A percentile compares a stretch with the other conserved stretches of the same genome.
Conservation (phyloP, 1,140 invertebrate genomes). For the Heliconius congener region DNA sequence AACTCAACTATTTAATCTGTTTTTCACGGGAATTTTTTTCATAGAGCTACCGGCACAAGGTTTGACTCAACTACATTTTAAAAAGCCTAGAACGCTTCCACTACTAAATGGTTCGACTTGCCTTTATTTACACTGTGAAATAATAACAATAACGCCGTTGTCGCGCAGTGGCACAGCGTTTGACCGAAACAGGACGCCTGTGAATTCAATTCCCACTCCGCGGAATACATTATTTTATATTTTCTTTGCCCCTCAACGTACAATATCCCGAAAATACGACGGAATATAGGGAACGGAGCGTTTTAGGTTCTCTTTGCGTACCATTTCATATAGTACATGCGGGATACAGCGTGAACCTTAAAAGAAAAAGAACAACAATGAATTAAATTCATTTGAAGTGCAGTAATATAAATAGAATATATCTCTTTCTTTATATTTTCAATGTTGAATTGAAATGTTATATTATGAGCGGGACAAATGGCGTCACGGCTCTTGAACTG, state of each 20-base stretch:
- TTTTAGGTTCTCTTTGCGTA: no score
- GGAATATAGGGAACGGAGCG: no score
- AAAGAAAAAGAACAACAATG: not conserved
- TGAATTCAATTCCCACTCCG: no score
- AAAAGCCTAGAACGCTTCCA: slow-evolving; percentile 16
- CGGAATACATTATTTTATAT: no score
- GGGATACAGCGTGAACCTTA: no score
- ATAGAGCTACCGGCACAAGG: not conserved
- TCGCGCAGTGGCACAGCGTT: no score
- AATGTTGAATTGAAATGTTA: not conserved
- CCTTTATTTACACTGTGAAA: no score
- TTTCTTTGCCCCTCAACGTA: no score
- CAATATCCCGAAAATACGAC: no score
- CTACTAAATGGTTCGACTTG: not conserved
- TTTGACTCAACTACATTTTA: slow-evolving; percentile 27
- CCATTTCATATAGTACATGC: no score
- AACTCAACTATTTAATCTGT: slow-evolving; percentile 27
- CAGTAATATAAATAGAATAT: not conserved
- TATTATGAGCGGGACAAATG: not conserved
- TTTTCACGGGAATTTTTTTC: slow-evolving; percentile 13
- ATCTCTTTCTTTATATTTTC: not conserved
- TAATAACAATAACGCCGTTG: no score
- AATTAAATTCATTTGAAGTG: not conserved
- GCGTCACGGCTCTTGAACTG: slow-evolving; percentile 16
- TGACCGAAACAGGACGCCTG: no score